Evolutionary conservation across 2,888 invertebrate species (phyloP).

Genomic region (Catocala sponsa): DNA sequence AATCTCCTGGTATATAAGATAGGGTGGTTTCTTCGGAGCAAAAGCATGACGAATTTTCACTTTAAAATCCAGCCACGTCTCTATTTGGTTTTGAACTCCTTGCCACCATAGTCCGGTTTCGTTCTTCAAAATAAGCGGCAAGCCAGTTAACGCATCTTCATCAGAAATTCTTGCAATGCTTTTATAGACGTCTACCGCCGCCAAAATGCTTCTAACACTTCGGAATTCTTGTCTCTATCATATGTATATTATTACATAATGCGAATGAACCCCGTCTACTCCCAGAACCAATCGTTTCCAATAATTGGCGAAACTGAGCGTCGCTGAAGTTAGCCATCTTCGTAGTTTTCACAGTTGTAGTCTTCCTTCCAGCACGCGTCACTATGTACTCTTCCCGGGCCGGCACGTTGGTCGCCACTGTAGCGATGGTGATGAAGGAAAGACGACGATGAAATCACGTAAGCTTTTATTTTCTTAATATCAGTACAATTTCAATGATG

Average conservation of each 20-base stretch:
- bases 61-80: not conserved
- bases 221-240: not conserved
- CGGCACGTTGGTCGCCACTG: too few species aligned
- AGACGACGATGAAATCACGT: too few species aligned
- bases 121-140: not conserved
- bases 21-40: not conserved
- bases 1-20: not conserved
- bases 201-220: slow-evolving; percentile 2
- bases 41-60: slow-evolving; percentile 9
- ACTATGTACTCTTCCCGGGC: not conserved
- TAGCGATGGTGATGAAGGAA: too few species aligned
- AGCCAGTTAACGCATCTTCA: not conserved
- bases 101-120: slow-evolving; percentile 1
- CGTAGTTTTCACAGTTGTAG: not conserved
- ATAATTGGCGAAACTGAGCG: not conserved
- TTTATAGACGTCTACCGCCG: slow-evolving; percentile 6
- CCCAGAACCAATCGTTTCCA: slow-evolving; percentile 2
- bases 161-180: not conserved
- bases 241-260: not conserved
- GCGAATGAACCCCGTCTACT: not conserved
- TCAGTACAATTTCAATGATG: too few species aligned
- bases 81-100: not conserved
- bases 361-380: not conserved
- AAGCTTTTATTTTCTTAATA: too few species aligned
- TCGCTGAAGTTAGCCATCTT: too few species aligned